Base-by-base conservation (phyloP, 2,888 invertebrate genomes). In the Criorhina ranunculi region DNA sequence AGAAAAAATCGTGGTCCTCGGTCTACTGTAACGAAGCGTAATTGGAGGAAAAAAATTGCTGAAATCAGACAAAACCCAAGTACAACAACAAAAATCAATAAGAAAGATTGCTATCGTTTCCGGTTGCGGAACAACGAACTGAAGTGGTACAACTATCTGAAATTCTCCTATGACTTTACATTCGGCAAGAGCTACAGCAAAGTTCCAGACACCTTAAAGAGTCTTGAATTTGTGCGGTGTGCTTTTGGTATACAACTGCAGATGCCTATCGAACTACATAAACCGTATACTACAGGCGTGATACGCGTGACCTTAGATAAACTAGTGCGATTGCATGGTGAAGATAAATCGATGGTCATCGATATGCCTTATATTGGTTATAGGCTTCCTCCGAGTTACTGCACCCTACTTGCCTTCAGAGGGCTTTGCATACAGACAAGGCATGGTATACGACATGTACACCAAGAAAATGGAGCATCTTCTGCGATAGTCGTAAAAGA, bases 1-100 rank as follows among this genome's bases (percentile, higher is more conserved):
- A 87, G 91, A 1, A 90, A 89, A 80, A 81, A 86, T 12, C 42
- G 70, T 5, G 19, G 17, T 24, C 44, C 79, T 4, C 46, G 70
- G 5, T 86, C 86, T 2, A 12, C 78, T n/a, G 87, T 92, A 0
- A 90, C 88, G 1, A 86, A 87, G 0, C 87, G 89, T 0, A 92
- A 91, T 80, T 92, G 91, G 90, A 81, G 87, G n/a, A 88, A 90
- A 59, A 90, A 90, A 62, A 87, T 91, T 17, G 80, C 88, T 5
- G 88, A 90, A 66, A 86, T 88, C 55, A 85, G 87, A 8, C 70
- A 87, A 4, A 86, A 89, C 55, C 87, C 87, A 0, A 72, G 81
- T 11, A 5, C 12, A n/a, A 51, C 70, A 4, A 17, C 0, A 11
- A 46, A 69, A 19, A 9, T n/a, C 0, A 24, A 9, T 24, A 64